Conservation (phyloP, 1,140 invertebrate species). For the Trichonephila inaurata region DNA sequence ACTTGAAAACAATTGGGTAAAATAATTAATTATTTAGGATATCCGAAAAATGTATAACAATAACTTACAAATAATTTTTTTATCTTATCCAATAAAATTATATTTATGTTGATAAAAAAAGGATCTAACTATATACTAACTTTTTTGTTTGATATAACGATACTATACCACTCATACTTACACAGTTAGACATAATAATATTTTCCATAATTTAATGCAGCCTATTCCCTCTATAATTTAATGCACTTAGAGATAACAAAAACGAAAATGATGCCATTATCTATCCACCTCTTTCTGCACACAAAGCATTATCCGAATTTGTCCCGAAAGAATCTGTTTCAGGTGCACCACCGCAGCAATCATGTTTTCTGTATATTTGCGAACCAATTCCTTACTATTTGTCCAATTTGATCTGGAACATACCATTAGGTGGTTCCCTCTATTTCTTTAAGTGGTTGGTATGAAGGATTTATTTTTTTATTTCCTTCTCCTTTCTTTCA, state of each 20-base stretch:
- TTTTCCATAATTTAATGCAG: not conserved
- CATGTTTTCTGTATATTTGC: constrained; percentile 24
- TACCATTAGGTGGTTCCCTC: not conserved
- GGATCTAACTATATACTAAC: too few species aligned
- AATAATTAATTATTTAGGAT: too few species aligned
- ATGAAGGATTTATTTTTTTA: not conserved
- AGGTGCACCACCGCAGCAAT: not conserved
- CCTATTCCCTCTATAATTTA: not conserved
- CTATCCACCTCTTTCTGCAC: not conserved
- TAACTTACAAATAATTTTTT: too few species aligned
- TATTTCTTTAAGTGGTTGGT: constrained; percentile 19
- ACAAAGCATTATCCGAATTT: not conserved
- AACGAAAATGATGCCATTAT: not conserved
- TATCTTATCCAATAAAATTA: too few species aligned
- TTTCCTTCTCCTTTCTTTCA: not conserved
- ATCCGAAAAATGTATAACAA: too few species aligned
- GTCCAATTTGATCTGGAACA: constrained; percentile 24
- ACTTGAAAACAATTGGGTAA: too few species aligned
- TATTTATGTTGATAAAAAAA: too few species aligned
- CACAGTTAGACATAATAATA: not conserved
- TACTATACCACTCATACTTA: too few species aligned
- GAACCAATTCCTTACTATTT: constrained; percentile 5
- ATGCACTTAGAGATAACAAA: not conserved
- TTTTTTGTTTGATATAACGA: too few species aligned
- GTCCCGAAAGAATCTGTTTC: not conserved